A percentile compares a stretch with the other conserved stretches of the same genome.
Evolutionary conservation across 1,140 invertebrate species (phyloP).

Genomic region (Dreissena polymorpha): DNA sequence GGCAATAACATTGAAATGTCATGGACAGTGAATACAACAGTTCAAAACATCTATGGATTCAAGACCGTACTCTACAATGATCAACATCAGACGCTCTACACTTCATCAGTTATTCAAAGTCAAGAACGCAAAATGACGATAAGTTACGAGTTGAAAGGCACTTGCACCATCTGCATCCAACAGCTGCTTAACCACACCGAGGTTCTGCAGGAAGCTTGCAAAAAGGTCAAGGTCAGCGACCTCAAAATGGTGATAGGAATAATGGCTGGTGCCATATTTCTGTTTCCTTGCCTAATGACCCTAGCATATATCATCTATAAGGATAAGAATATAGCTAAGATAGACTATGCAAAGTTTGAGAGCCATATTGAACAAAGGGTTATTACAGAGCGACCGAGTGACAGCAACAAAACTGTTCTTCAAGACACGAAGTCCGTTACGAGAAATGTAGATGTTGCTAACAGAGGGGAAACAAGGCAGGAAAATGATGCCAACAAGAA

Average conservation of each 20-base stretch:
- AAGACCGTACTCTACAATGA: too few species aligned
- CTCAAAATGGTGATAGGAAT: constrained; percentile 64
- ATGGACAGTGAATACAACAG: too few species aligned
- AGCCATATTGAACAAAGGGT: too few species aligned
- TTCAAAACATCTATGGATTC: too few species aligned
- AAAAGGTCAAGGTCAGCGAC: constrained; percentile 27
- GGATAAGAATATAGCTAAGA: constrained; percentile 52
- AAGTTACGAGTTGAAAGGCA: constrained; percentile 40
- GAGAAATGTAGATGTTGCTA: too few species aligned
- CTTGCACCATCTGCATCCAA: constrained; percentile 46
- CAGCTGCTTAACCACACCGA: constrained; percentile 23
- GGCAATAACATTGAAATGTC: too few species aligned
- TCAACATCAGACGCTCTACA: too few species aligned
- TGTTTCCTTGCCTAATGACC: constrained; percentile 62
- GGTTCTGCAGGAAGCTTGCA: constrained; percentile 25
- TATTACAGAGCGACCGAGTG: too few species aligned
- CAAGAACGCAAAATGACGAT: constrained; percentile 20
- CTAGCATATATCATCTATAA: constrained; percentile 62
- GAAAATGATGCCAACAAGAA: too few species aligned
- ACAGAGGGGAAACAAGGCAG: too few species aligned
- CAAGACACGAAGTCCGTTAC: too few species aligned
- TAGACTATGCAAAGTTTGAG: constrained; percentile 19
- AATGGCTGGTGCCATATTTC: constrained; percentile 66
- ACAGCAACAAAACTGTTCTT: too few species aligned
- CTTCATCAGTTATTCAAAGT: constrained; percentile 46